Conservation (phyloP, 2,888 invertebrate genomes). For the Bimastos eiseni region DNA sequence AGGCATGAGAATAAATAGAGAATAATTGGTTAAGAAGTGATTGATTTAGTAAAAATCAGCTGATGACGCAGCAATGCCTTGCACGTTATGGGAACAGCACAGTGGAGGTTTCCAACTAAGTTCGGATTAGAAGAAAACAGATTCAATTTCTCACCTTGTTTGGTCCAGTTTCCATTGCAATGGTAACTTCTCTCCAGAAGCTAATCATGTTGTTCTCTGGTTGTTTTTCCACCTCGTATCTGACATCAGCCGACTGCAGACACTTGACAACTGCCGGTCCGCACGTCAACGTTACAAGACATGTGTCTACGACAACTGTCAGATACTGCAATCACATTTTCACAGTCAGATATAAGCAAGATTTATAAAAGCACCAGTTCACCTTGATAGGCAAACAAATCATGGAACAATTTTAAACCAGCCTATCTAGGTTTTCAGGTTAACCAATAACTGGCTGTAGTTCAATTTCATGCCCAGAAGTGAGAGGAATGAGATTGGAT, state of each 20-base stretch:
- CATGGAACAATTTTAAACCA: neutral
- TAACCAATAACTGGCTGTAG: too few relatives aligned
- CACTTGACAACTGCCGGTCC: slow-evolving; percentile 27
- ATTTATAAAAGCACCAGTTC: neutral
- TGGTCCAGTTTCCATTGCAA: slow-evolving; percentile 34
- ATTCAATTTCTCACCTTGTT: slow-evolving; percentile 25
- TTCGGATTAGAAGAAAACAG: neutral
- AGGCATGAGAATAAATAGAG: too few relatives aligned
- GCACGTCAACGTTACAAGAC: slow-evolving; percentile 23
- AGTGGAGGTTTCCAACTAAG: neutral
- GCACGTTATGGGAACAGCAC: too few relatives aligned
- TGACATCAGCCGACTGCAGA: slow-evolving; percentile 32
- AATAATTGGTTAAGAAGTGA: too few relatives aligned
- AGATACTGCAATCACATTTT: slow-evolving; percentile 7
- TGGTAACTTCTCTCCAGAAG: slow-evolving; percentile 41
- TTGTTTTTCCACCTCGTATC: slow-evolving; percentile 38
- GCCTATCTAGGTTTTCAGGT: too few relatives aligned
- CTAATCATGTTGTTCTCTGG: slow-evolving; percentile 35
- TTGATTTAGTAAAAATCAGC: too few relatives aligned
- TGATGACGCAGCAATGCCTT: too few relatives aligned
- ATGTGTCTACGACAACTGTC: slow-evolving; percentile 34
- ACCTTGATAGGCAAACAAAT: neutral
- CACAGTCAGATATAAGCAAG: neutral
- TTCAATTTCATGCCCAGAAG: too few relatives aligned
- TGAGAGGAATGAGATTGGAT: too few relatives aligned